Evolutionary conservation across 1,140 invertebrate species (phyloP).

Genomic region (Coenobita brevimanus): DNA sequence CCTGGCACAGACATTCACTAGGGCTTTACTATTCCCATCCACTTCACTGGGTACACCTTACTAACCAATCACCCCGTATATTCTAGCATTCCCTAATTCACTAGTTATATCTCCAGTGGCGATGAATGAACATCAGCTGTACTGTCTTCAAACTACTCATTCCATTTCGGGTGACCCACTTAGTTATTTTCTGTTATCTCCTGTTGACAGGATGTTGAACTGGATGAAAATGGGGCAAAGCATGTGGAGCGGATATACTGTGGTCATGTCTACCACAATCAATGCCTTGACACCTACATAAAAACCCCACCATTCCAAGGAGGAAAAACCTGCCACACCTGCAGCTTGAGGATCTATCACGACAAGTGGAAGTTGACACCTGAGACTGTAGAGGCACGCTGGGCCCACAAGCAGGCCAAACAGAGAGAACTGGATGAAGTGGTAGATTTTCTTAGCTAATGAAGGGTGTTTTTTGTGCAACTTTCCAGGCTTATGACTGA

Average conservation of each 20-base stretch:
- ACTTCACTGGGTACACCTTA: too few relatives aligned
- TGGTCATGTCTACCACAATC: conserved; percentile 83
- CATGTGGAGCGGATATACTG: conserved; percentile 84
- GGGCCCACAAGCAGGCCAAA: conserved; percentile 86
- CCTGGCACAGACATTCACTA: too few relatives aligned
- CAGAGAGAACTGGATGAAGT: conserved; percentile 84
- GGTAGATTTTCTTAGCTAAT: conserved; percentile 77
- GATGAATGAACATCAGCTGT: too few relatives aligned
- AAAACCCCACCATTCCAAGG: conserved; percentile 85
- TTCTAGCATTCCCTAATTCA: too few relatives aligned
- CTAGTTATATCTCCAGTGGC: too few relatives aligned
- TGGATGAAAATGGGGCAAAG: conserved; percentile 77
- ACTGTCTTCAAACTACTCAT: too few relatives aligned
- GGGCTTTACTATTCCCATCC: too few relatives aligned
- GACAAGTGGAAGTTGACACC: conserved; percentile 84
- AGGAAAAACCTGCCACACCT: conserved; percentile 80
- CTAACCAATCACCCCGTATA: too few relatives aligned
- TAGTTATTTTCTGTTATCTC: too few relatives aligned
- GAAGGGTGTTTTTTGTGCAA: too few relatives aligned
- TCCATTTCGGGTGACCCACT: too few relatives aligned
- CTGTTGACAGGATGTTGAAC: conserved; percentile 74
- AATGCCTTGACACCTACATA: conserved; percentile 82
- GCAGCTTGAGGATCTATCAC: conserved; percentile 81
- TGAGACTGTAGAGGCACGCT: conserved; percentile 82
- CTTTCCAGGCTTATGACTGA: too few relatives aligned